Evolutionary conservation across 2,888 invertebrate genomes (phyloP).

Genomic region (Agriotes lineatus): DNA sequence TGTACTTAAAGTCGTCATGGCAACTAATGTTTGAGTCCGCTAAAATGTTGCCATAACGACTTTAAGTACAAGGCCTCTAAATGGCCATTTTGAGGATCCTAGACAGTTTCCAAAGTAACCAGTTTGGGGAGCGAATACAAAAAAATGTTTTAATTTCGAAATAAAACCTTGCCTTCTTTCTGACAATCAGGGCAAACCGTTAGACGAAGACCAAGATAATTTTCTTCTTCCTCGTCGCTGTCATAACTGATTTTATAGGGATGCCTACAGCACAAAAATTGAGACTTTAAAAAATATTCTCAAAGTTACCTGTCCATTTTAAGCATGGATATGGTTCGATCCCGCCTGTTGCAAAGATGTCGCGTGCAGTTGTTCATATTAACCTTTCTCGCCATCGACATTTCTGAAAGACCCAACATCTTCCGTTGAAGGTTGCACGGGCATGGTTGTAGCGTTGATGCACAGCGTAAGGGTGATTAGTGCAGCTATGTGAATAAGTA

Average conservation of each 20-base stretch:
- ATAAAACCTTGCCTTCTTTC: too few relatives aligned
- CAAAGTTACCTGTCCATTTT: slow-evolving; percentile 69
- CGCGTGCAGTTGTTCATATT: slow-evolving; percentile 72
- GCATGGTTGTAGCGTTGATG: slow-evolving; percentile 31
- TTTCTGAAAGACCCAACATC: slow-evolving; percentile 34
- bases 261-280: slow-evolving; percentile 57
- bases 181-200: slow-evolving; percentile 72
- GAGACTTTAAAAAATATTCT: too few relatives aligned
- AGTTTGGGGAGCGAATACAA: too few relatives aligned
- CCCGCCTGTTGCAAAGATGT: slow-evolving; percentile 67
- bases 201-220: slow-evolving; percentile 65
- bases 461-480: slow-evolving; percentile 31
- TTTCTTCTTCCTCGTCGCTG: slow-evolving; percentile 66
- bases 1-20: too few relatives aligned
- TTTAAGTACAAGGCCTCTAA: too few relatives aligned
- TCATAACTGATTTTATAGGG: slow-evolving; percentile 70
- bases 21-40: too few relatives aligned
- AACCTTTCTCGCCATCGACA: slow-evolving; percentile 68
- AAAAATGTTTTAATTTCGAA: too few relatives aligned
- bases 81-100: too few relatives aligned
- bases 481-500: slow-evolving; percentile 26
- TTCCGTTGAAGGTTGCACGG: slow-evolving; percentile 5
- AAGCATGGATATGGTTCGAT: slow-evolving; percentile 69
- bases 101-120: too few relatives aligned
- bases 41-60: too few relatives aligned